Percentiles rank a stretch among this genome's conserved stretches.
Conservation (phyloP, 2,113 vertebrate species). For the Trogon surrucura region DNA sequence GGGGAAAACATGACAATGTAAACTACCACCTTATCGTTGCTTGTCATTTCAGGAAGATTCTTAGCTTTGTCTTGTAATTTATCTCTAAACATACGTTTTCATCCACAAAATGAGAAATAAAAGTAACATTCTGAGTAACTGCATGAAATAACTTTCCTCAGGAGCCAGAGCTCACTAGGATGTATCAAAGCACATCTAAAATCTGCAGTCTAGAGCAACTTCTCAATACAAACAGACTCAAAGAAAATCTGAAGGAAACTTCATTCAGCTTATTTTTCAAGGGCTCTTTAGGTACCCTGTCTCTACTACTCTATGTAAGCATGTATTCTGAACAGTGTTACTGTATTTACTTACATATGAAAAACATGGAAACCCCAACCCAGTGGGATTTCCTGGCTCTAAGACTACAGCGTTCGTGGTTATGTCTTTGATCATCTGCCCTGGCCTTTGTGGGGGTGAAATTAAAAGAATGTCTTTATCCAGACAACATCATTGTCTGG, state of each 20-base stretch:
- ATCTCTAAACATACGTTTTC: background rate
- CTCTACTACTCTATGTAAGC: background rate
- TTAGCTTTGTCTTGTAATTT: background rate
- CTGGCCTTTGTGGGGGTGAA: background rate
- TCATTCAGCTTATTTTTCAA: background rate
- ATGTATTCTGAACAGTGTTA: accelerated
- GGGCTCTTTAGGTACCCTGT: background rate
- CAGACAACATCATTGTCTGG: background rate
- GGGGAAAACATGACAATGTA: background rate
- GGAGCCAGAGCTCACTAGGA: background rate
- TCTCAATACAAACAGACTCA: background rate
- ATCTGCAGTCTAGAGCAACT: background rate
- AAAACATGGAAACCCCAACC: background rate
- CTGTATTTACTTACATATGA: background rate
- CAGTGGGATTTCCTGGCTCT: background rate
- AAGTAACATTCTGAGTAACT: background rate
- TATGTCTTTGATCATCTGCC: accelerated
- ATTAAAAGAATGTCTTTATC: background rate
- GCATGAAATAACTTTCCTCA: background rate
- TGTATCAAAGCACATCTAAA: background rate
- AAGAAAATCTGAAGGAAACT: background rate
- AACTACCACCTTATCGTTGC: background rate
- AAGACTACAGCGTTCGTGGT: background rate
- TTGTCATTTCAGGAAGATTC: background rate
- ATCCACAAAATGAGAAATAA: background rate